A percentile compares a stretch with the other conserved stretches of the same genome.
Evolutionary conservation across 2,888 invertebrate genomes (phyloP).

Genomic region (Salpingus planirostris): DNA sequence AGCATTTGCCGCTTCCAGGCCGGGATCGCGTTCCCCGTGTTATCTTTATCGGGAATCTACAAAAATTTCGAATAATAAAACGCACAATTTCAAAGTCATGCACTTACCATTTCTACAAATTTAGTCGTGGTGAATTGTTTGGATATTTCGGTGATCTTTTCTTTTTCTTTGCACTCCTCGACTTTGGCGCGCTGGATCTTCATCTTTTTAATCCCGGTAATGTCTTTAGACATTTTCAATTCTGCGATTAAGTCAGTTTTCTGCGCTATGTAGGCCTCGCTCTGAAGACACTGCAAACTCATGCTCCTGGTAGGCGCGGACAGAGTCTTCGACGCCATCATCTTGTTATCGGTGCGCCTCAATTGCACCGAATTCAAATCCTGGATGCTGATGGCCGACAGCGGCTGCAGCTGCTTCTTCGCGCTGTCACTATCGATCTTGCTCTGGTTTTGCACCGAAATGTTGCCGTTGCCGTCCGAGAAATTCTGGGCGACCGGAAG

Average conservation of each 20-base stretch:
- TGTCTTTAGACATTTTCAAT: constrained; percentile 84
- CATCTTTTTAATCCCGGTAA: constrained; percentile 87
- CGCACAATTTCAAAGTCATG: constrained; percentile 1
- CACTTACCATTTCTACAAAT: constrained; percentile 81
- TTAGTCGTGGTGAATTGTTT: constrained; percentile 77
- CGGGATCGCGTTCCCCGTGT: constrained; percentile 81
- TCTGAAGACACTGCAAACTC: constrained; percentile 63
- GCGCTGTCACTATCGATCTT: constrained; percentile 23
- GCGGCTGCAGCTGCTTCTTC: constrained; percentile 58
- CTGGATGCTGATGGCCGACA: constrained; percentile 81
- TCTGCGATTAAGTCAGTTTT: constrained; percentile 88
- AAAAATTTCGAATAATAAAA: constrained; percentile 2
- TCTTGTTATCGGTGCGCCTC: constrained; percentile 63
- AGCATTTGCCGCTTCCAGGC: constrained; percentile 94
- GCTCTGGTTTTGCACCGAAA: constrained; percentile 12
- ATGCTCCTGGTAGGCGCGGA: constrained; percentile 72
- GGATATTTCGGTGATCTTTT: constrained; percentile 74
- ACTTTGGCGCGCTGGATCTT: constrained; percentile 83
- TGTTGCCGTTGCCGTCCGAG: constrained; percentile 13
- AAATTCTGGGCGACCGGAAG: constrained; percentile 26
- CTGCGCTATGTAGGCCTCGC: constrained; percentile 62
- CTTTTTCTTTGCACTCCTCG: constrained; percentile 74
- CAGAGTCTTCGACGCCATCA: constrained; percentile 69
- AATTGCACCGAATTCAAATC: constrained; percentile 78
- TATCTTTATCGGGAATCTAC: constrained; percentile 77